Percentiles rank a stretch among this genome's conserved stretches.
Evolutionary conservation across 2,888 invertebrate species (phyloP).

Genomic region (Dryadula phaetusa): DNA sequence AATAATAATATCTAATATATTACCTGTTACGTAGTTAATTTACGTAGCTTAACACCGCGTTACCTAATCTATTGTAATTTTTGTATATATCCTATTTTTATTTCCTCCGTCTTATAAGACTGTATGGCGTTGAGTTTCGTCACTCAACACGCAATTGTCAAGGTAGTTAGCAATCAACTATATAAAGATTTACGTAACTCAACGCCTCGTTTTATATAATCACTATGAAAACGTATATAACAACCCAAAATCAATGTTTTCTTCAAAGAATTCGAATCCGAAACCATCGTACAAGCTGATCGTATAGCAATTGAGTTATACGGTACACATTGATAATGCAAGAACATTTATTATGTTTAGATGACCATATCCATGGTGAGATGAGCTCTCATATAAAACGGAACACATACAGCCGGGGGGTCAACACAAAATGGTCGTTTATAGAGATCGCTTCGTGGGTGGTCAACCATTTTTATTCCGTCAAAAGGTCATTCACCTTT

Average conservation of each 20-base stretch:
- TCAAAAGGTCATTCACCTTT: conserved; percentile 76
- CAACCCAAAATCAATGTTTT: too few relatives aligned
- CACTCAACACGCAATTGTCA: too few relatives aligned
- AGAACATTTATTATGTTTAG: conserved; percentile 16
- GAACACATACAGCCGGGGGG: background rate
- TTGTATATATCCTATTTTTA: too few relatives aligned
- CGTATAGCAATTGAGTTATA: background rate
- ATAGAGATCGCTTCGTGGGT: conserved; percentile 66
- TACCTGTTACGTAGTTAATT: too few relatives aligned
- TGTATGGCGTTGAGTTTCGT: too few relatives aligned
- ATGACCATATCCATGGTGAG: background rate
- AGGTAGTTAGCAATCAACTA: too few relatives aligned
- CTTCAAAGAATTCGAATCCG: background rate
- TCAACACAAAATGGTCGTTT: conserved; percentile 28
- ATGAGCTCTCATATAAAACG: conserved; percentile 9
- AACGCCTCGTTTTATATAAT: too few relatives aligned
- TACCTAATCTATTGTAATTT: too few relatives aligned
- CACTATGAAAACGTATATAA: too few relatives aligned
- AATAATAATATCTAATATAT: too few relatives aligned
- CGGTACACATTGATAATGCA: background rate
- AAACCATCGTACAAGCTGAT: background rate
- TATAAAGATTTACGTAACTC: too few relatives aligned
- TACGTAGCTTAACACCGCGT: background rate
- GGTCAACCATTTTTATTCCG: conserved; percentile 75
- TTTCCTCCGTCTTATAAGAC: too few relatives aligned